Base-by-base conservation (phyloP, 2,888 invertebrate species). In the Andrena chrysosceles region DNA sequence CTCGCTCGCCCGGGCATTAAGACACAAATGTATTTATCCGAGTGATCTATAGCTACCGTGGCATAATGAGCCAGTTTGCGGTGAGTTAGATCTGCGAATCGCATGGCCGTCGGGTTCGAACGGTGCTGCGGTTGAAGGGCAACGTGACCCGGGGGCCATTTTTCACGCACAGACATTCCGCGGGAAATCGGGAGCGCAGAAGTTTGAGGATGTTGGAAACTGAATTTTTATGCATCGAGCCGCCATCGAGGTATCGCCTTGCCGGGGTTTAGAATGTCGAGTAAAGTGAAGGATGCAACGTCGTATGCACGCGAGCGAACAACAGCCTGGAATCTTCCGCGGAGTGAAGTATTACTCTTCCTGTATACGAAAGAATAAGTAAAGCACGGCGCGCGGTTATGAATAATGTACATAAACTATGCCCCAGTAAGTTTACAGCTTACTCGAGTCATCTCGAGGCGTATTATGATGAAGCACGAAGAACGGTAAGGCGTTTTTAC, bases 21-120 rank as follows among this genome's bases (percentile, higher is more conserved):
- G 83, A 81, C 77, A 81, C 81, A 62, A 73, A 82, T 79, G 81
- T 82, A 81, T 81, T 81, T 82, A 74, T 70, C 81, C 20, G 35
- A 7, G 29, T 71, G 70, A 82, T 82, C 74, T 73, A 75, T 29
- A 35, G 74, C 74, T 67, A 70, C 70, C 49, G 56, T 49, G 62
- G 70, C 66, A 80, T 73, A 82, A 66, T 56, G 62, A 82, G 75
- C 81, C 72, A 79, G 81, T 73, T 69, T n/a, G 20, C 79, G 68
- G 64, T 33, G 2, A 10, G 63, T 48, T 67, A 35, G 63, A 26
- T 33, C 35, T 66, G 33, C 42, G 16, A 60, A 48, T 52, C 29
- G 48, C 52, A 8, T 33, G 16, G 13, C n/a, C 33, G 4, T 23
- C 4, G 20, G 2, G 23, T 16, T 23, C 10, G 49, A 70, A 66